Evolutionary conservation across 2,113 vertebrate species (phyloP), one percentile per base, ranked within the genome.

Genomic region (Leptobrachium ailaonicum): DNA sequence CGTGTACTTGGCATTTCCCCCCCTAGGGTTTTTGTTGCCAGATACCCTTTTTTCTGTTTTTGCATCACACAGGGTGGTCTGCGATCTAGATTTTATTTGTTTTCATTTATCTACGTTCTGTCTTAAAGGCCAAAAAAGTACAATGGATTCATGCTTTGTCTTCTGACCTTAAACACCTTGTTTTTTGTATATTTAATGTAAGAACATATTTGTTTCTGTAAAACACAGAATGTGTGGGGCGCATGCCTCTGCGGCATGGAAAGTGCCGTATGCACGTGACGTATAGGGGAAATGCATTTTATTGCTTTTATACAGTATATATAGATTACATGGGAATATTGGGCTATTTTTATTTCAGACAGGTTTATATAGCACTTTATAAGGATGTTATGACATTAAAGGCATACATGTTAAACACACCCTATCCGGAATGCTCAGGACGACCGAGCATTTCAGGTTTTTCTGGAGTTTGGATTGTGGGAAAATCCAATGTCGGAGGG

Each of bases 181-280:
- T 50, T 77, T 70, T 80, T 80, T 73, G 60, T 80, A 73, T 80
- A 58, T 73, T 67, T 73, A 66, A 44, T 32, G 13, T 66, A 56
- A 66, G 63, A 66, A 40, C 12, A 41, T 67, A 72, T 80, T 80
- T 80, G 63, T 80, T 66, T 80, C 12, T 50, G 14, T 58, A 32
- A 42, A 67, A 64, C 41, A 14, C 20, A 42, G n/a, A 77, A 44
- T 69, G 41, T 70, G 13, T 64, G 53, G 71, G 64, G 63, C 77
- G 73, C 54, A 66, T 73, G 71, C 67, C 50, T 73, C 69, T 42
- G 11, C 41, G 12, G 47, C n/a, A 10, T 4, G n/a, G 20, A 66
- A 76, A 50, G 20, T 7, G 5, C 6, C 32, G 66, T 42, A 75
- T 64, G 73, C 20, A 58, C 64, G 14, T 54, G 53, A 50, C 47